phyloP scores from a whole-genome alignment of 2,113 vertebrate genomes.

The Piaya cayana region DNA sequence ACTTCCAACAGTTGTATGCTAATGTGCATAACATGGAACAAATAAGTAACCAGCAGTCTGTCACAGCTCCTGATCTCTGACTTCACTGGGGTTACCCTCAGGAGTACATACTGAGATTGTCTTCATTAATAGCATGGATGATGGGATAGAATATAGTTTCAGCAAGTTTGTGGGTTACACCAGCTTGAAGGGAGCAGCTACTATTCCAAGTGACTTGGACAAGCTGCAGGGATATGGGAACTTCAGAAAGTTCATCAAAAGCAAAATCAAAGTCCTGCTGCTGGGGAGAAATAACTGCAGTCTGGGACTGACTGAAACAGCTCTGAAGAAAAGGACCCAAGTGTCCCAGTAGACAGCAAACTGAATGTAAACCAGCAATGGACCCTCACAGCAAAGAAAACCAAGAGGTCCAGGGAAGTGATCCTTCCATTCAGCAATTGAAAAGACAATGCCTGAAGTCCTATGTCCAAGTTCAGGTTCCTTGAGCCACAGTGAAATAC shows the following conservation, averaged over 20 bases:
- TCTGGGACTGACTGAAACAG: neutral
- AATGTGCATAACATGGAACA: neutral
- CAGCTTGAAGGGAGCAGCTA: neutral
- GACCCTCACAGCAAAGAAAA: neutral
- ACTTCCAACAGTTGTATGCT: neutral
- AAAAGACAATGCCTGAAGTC: neutral
- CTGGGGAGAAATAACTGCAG: neutral
- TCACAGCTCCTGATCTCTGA: neutral
- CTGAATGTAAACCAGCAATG: neutral
- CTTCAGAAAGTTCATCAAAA: neutral
- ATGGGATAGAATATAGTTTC: neutral
- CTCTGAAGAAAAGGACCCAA: neutral
- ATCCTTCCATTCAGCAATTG: accelerated
- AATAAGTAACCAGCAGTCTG: neutral
- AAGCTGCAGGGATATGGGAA: neutral
- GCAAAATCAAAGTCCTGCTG: neutral
- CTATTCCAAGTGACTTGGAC: neutral
- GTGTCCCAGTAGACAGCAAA: neutral
- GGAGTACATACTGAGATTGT: neutral
- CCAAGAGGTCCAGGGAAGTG: neutral
- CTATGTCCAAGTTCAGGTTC: neutral
- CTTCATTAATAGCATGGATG: neutral
- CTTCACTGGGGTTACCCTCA: neutral
- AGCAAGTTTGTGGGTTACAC: neutral
- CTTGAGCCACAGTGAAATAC: neutral